Percentiles rank a stretch among this genome's conserved stretches.
These are phyloP conservation scores for Apis dorsata DNA, from an alignment of 1,140 invertebrate genomes.

Conservation along the genomic window DNA sequence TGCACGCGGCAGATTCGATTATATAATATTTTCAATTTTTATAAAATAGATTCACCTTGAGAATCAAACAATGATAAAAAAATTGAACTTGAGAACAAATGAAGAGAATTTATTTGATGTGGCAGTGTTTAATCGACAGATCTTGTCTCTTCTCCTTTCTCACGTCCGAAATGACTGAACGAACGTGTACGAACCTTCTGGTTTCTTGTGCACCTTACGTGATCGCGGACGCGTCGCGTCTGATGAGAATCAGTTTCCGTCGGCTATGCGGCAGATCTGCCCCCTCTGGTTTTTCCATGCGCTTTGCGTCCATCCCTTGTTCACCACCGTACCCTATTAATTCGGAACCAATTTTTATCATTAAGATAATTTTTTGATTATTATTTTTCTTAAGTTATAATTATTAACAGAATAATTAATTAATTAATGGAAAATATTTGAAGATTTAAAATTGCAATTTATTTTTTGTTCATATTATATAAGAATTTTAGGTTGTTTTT, in stretches of 20 bases:
- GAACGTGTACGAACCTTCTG: slow-evolving; percentile 27
- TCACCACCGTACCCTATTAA: slow-evolving; percentile 30
- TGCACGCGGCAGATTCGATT: slow-evolving; percentile 7
- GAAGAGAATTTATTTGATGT: neutral
- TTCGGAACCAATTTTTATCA: slow-evolving; percentile 13
- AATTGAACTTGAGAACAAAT: neutral
- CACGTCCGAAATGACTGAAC: slow-evolving; percentile 51
- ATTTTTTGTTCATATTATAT: no score
- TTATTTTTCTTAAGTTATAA: neutral
- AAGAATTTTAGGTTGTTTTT: neutral
- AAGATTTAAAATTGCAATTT: neutral
- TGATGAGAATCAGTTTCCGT: slow-evolving; percentile 49
- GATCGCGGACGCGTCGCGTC: slow-evolving; percentile 64
- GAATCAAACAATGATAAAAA: neutral
- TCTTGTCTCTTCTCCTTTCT: neutral
- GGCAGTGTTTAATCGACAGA: slow-evolving; percentile 29
- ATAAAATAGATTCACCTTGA: neutral
- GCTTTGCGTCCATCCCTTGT: slow-evolving; percentile 41
- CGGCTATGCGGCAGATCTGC: slow-evolving; percentile 65
- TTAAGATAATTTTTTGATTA: neutral
- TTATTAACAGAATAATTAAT: neutral
- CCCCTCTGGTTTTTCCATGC: slow-evolving; percentile 63
- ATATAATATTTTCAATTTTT: neutral
- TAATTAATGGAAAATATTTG: neutral
- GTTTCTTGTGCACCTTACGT: slow-evolving; percentile 45